Conservation (phyloP, 2,888 invertebrate species). For the Lithophane semibrunnea region DNA sequence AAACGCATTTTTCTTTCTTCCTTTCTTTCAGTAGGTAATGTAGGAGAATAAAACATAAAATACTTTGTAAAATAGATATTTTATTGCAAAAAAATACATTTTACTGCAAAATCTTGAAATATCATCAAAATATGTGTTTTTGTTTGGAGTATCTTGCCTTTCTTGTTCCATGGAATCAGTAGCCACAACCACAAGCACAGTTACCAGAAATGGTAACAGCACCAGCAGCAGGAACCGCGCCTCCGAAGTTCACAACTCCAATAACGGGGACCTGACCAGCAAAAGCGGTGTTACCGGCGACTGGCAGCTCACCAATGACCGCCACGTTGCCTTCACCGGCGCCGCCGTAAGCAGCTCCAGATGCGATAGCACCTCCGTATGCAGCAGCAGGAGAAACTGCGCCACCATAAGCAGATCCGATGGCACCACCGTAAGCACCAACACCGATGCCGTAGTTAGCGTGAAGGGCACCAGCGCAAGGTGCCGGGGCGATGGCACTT, state of each 20-base stretch:
- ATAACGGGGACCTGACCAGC: conserved; percentile 68
- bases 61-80: background rate
- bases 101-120: too few species aligned
- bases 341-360: conserved; percentile 31
- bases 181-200: conserved; percentile 43
- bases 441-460: background rate
- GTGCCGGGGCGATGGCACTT: background rate
- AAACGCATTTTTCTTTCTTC: too few species aligned
- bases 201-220: conserved; percentile 34
- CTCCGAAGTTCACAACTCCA: conserved; percentile 65
- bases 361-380: conserved; percentile 15
- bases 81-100: background rate
- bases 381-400: conserved; percentile 22
- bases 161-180: background rate
- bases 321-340: conserved; percentile 71
- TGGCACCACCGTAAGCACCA: conserved; percentile 1
- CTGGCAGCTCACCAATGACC: conserved; percentile 68
- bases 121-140: too few species aligned
- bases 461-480: background rate
- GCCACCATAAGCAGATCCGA: conserved; percentile 14
- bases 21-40: too few species aligned
- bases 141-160: too few species aligned
- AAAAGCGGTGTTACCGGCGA: conserved; percentile 46
- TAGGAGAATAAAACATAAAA: background rate
- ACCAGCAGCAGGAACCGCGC: conserved; percentile 41